Percentiles rank a stretch among this genome's conserved stretches.
Conservation (phyloP, 1,140 invertebrate genomes). For the Elymnias hypermnestra region DNA sequence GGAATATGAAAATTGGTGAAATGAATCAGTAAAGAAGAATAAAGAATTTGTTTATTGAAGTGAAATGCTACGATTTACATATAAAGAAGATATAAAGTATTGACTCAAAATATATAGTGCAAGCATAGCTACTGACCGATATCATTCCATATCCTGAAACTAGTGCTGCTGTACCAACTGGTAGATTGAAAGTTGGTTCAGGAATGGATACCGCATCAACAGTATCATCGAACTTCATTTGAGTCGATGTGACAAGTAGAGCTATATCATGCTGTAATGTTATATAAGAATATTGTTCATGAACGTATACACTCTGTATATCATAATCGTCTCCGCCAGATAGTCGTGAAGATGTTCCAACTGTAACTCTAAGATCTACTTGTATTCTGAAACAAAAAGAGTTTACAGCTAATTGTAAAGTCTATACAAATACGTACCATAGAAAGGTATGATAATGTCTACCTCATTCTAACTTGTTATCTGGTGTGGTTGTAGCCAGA, state of each 20-base stretch:
- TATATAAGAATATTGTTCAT: conserved; percentile 36
- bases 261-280: conserved; percentile 56
- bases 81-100: not conserved
- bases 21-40: no score
- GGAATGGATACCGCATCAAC: conserved; percentile 38
- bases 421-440: no score
- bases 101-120: not conserved
- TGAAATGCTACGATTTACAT: no score
- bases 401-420: no score
- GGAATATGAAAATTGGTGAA: no score
- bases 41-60: no score
- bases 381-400: conserved; percentile 40
- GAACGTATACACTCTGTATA: conserved; percentile 32
- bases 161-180: conserved; percentile 37
- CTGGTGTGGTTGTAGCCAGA: no score
- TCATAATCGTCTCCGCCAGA: conserved; percentile 46
- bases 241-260: conserved; percentile 31
- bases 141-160: conserved; percentile 62
- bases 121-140: conserved; percentile 36
- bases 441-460: no score
- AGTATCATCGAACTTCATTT: conserved; percentile 36
- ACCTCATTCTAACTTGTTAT: no score
- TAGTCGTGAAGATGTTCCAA: conserved; percentile 43
- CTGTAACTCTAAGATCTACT: conserved; percentile 32
- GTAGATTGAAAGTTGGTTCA: conserved; percentile 23